These are phyloP conservation scores for Turritopsis rubra DNA, from an alignment of 30 jellyfish, hydroid and myxozoan genomes.

Conservation along the genomic window DNA sequence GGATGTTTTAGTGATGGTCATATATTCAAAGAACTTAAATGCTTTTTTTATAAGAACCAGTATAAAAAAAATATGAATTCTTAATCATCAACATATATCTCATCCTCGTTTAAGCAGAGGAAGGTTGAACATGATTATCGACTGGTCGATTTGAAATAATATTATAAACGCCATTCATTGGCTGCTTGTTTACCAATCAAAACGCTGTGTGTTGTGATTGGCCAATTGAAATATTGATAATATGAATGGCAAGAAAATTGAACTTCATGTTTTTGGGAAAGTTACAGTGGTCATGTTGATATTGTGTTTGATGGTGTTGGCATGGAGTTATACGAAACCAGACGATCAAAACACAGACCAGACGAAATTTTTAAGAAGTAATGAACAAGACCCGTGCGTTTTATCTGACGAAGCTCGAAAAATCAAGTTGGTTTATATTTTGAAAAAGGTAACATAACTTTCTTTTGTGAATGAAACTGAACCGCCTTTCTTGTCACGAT, in stretches of 20 bases:
- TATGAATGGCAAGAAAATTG: neutral
- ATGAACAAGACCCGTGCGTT: neutral
- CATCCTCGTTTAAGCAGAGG: too few relatives aligned
- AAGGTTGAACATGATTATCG: too few relatives aligned
- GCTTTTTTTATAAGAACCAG: too few relatives aligned
- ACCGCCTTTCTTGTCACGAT: too few relatives aligned
- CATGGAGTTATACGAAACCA: neutral
- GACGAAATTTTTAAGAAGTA: neutral
- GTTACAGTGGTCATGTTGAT: neutral
- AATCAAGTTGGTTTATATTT: neutral
- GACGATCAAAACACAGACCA: neutral
- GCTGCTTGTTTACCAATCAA: neutral
- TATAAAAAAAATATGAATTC: too few relatives aligned
- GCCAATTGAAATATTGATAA: neutral
- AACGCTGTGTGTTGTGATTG: neutral
- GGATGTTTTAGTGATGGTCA: too few relatives aligned
- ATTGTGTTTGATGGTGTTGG: neutral
- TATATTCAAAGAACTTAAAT: too few relatives aligned
- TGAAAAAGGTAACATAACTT: constrained; percentile 1
- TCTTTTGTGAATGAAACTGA: too few relatives aligned
- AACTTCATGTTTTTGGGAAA: neutral
- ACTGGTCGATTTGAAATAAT: neutral
- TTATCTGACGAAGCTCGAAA: neutral
- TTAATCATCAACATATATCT: too few relatives aligned
- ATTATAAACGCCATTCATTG: neutral